Evolutionary conservation across 2,113 vertebrate species (phyloP).

Genomic region (Mastomys natalensis): DNA sequence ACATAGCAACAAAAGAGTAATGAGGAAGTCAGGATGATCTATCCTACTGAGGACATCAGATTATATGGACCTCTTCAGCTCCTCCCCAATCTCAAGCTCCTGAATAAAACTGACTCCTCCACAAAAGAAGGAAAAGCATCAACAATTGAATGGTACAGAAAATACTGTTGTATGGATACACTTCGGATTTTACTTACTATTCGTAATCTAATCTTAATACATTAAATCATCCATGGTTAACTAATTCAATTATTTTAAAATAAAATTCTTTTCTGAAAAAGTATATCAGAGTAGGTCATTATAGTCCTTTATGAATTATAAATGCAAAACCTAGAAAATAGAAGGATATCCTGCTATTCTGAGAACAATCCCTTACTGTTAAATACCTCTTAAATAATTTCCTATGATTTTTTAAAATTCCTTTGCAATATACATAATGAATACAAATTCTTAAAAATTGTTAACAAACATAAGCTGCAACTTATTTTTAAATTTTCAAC

Average conservation of each 20-base stretch:
- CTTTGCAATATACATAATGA: slow-evolving; percentile 39
- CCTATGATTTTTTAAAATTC: slow-evolving; percentile 59
- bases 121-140: background rate
- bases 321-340: slow-evolving; percentile 67
- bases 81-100: background rate
- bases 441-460: slow-evolving; percentile 57
- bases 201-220: slow-evolving; percentile 15
- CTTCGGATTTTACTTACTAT: slow-evolving; percentile 52
- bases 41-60: background rate
- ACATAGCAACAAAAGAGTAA: background rate
- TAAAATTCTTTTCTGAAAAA: slow-evolving; percentile 46
- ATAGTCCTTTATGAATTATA: slow-evolving; percentile 43
- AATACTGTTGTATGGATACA: background rate
- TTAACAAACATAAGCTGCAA: slow-evolving; percentile 18
- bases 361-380: slow-evolving; percentile 61
- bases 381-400: slow-evolving; percentile 63
- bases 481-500: slow-evolving; percentile 41
- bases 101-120: background rate
- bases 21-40: background rate
- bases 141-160: slow-evolving; percentile 26
- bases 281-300: slow-evolving; percentile 15
- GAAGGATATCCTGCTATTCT: slow-evolving; percentile 75
- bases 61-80: background rate
- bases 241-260: slow-evolving; percentile 66
- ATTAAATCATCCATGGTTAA: background rate